Evolutionary conservation across 1,140 invertebrate genomes (phyloP), one percentile per base, ranked within the genome.

Genomic region (Bombus difficillimus): DNA sequence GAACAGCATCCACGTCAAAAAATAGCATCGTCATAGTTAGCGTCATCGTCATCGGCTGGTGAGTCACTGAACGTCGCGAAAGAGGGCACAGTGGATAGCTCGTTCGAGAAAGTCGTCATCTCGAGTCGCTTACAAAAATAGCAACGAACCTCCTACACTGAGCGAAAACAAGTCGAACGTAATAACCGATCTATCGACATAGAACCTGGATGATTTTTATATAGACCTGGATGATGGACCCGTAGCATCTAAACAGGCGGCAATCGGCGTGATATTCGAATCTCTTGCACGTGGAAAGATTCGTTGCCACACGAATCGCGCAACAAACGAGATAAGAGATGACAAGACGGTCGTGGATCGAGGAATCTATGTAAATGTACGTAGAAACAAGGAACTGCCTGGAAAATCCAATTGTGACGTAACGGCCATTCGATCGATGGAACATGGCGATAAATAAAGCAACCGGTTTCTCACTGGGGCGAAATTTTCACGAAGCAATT

Each of bases 11-110:
- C 10, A 82, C 75, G 62, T 86, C 59, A 25, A 76, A 77, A 74
- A 83, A 57, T 39, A 79, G 43, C 66, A 34, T 28, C 68, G 47
- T 85, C 77, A 88, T 73, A 43, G 39, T 32, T 72, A 34, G 13
- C 72, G 72, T 73, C 68, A 82, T 86, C 83, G 32, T 86, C 73
- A 32, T 47, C 41, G 73, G 18, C 39, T 28, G 13, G 57, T 82
- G 84, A 85, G 71, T 85, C 78, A 85, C 2, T 74, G 78, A 83
- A 76, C 80, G 69, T 53, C 3, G 18, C 37, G 69, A 81, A 73
- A 41, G n/a, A 62, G 78, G 25, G 32, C 66, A 53, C 75, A 53
- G 32, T 5, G 22, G 41, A 10, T 41, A 37, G n/a, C 57, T 34
- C 28, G n/a, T 25, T 32, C 13, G 25, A 57, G 43, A 71, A 71